phyloP scores from a whole-genome alignment of 64 coral and sea anemone genomes.

The Acropora yongei region DNA sequence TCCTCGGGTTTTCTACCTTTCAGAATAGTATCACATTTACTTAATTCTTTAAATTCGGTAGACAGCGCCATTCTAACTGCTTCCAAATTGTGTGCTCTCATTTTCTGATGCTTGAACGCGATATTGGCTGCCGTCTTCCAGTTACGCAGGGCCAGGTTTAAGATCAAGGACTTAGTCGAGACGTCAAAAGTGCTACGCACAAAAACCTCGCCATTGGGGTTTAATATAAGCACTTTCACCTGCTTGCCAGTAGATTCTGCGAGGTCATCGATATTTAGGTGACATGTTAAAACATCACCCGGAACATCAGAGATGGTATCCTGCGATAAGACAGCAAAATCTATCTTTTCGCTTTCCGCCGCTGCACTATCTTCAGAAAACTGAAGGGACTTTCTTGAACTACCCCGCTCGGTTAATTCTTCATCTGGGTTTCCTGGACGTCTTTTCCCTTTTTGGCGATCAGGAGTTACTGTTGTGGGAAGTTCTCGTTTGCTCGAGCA shows the following conservation, averaged over 20 bases:
- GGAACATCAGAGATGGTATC: conserved; percentile 14
- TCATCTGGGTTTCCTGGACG: conserved; percentile 14
- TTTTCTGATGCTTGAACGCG: conserved; percentile 9
- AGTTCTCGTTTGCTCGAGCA: background rate
- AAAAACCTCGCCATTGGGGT: background rate
- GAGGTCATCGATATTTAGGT: background rate
- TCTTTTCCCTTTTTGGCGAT: conserved; percentile 11
- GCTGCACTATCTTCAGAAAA: conserved; percentile 11
- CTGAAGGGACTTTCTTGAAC: conserved; percentile 5
- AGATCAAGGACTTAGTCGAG: conserved; percentile 6
- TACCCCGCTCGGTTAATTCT: conserved; percentile 8
- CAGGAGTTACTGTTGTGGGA: conserved; percentile 14
- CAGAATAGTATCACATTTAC: no score
- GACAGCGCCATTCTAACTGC: conserved; percentile 14
- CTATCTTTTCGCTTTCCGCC: conserved; percentile 7
- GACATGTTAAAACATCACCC: conserved; percentile 8
- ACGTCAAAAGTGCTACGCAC: conserved; percentile 1
- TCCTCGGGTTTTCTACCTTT: no score
- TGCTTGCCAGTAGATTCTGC: background rate
- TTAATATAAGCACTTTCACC: conserved; percentile 4
- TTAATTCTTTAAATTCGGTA: background rate
- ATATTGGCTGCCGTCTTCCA: conserved; percentile 12
- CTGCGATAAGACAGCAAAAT: background rate
- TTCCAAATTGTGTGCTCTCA: conserved; percentile 4
- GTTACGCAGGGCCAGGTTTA: background rate